Evolutionary conservation across 2,797 vertebrate species (phyloP), one percentile per base, ranked within the genome.

Genomic region (Malacoraja senta): DNA sequence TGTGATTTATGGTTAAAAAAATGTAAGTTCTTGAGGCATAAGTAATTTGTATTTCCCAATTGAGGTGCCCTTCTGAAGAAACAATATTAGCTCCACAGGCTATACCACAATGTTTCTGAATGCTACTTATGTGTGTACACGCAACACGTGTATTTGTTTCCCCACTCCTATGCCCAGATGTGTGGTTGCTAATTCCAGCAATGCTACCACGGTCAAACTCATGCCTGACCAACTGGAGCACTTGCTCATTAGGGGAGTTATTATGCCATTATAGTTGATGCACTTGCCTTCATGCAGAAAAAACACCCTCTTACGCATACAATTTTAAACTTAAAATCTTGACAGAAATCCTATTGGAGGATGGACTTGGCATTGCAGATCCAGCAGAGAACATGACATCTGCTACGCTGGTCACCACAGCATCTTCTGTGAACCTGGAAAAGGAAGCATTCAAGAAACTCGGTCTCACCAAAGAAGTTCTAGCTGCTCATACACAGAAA

Each of bases 401-500:
- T 0, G 81, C 95, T 0, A 94, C 94, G 10, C 95, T 96, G 17
- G 93, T 96, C 79, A 96, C 94, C 26, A 94, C 97, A 90, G 94
- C 96, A 93, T 95, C 95, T 0, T 94, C 96, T 0, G 95, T 96
- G 8, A 96, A 95, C 94, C 97, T 96, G n/a, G 98, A 98, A 94
- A 97, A 98, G 94, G 98, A 97, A 93, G 95, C 97, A 8, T 98
- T 98, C 94, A 97, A 97, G 96, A 97, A 96, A 91, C 95, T 98
- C 93, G 98, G 97, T 0, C 97, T 99, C 93, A 99, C 99, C 84
- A 99, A 99, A 94, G 98, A 99, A 94, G 97, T 99, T 79, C 96
- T 99, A 94, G 98, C 98, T 0, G 98, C 97, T 0, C 98, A 99
- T 95, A 99, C 98, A 0, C 98, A 98, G 94, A 98, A 98, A 93